A percentile compares a stretch with the other conserved stretches of the same genome.
Evolutionary conservation across 2,113 vertebrate species (phyloP).

Genomic region (Leptosomus discolor): DNA sequence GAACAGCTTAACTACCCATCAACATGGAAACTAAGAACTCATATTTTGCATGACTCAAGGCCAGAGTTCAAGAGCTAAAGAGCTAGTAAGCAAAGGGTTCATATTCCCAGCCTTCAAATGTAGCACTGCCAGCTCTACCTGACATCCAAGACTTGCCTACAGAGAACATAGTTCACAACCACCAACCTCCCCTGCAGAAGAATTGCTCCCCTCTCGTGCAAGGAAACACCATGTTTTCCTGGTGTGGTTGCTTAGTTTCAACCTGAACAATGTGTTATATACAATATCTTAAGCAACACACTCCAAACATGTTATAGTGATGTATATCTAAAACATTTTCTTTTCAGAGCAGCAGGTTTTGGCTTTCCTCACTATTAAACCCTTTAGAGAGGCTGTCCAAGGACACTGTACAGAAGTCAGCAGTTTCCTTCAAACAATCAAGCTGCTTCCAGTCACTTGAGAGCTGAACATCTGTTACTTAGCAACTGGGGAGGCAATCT

Average conservation of each 20-base stretch:
- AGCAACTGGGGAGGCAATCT: neutral
- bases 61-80: neutral
- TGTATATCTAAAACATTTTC: rapidly evolving
- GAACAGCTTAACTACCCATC: neutral
- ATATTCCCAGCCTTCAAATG: neutral
- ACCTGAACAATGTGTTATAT: neutral
- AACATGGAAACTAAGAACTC: neutral
- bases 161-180: neutral
- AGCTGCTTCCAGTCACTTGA: neutral
- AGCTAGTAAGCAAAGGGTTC: neutral
- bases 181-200: neutral
- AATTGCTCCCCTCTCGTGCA: neutral
- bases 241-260: neutral
- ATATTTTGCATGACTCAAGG: neutral
- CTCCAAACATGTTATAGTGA: rapidly evolving
- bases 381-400: neutral
- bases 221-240: neutral
- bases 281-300: neutral
- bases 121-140: neutral
- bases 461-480: neutral
- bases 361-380: neutral
- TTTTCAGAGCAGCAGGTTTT: neutral
- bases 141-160: neutral
- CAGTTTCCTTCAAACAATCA: neutral
- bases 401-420: neutral